Evolutionary conservation across 2,113 vertebrate genomes (phyloP).

Genomic region (Aldabrachelys gigantea): DNA sequence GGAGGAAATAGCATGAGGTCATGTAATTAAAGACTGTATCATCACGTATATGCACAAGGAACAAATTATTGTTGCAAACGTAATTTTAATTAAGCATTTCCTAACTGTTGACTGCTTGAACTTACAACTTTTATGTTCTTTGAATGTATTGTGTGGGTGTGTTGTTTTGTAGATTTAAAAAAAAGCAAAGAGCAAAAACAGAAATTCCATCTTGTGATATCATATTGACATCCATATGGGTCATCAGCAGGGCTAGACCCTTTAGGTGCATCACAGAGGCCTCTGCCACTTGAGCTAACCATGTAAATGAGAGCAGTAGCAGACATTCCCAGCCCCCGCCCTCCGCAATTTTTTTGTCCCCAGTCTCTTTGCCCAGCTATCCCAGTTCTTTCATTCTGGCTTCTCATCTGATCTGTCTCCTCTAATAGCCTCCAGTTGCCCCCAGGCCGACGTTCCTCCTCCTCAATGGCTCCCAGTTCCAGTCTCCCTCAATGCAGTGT

Average conservation of each 20-base stretch:
- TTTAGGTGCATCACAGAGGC: background rate
- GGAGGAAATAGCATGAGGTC: background rate
- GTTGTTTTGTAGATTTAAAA: background rate
- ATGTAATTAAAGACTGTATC: background rate
- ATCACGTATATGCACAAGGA: background rate
- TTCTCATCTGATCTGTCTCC: background rate
- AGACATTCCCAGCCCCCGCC: background rate
- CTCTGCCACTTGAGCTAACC: background rate
- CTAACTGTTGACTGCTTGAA: background rate
- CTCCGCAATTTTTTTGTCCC: background rate
- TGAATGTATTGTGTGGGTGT: background rate
- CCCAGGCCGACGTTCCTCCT: background rate
- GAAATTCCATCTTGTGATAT: background rate
- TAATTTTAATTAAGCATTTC: background rate
- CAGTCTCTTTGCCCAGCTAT: background rate
- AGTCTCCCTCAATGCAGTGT: background rate
- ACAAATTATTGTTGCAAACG: background rate
- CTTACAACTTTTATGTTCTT: background rate
- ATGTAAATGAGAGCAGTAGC: background rate
- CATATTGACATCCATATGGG: background rate
- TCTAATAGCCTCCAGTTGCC: background rate
- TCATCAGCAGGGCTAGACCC: background rate
- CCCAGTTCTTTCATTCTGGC: background rate
- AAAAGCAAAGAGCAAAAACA: background rate
- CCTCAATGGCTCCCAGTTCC: background rate